Base-by-base conservation (phyloP, 2,888 invertebrate species). In the Caenorhabditis imperialis region DNA sequence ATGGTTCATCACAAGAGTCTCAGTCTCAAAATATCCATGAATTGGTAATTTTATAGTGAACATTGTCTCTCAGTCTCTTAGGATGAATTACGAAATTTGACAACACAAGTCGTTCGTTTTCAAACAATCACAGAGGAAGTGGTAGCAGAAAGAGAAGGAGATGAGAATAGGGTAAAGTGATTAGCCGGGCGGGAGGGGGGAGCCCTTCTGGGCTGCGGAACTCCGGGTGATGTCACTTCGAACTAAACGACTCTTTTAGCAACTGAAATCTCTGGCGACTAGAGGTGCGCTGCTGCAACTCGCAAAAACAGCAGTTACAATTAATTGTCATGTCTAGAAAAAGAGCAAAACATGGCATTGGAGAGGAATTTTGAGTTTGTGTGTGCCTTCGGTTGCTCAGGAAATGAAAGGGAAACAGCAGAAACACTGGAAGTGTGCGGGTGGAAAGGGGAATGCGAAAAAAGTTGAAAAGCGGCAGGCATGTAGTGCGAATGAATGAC, bases 51-150 rank as follows among this genome's bases (percentile, higher is more conserved):
- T 25, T 18, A 22, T 57, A 18, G 18, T 6, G 35, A 40, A 22
- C 12, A 42, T 10, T 40, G 50, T 22, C 55, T 30, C 16, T 1
- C 23, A 5, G 38, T 10, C 16, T 8, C 12, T 40, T 27, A 23
- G 27, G 48, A 12, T n/a, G 42, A 57, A 50, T 65, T 65, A 57
- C 65, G 57, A 65, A 65, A 65, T 65, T 50, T 7, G 18, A 23
- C 22, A 48, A 25, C 55, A 65, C 23, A 35, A 5, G 16, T 47
- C 7, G 30, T n/a, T n/a, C n/a, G n/a, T 44, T 44, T 16, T 2
- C 30, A 23, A 22, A 30, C 7, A 2, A 22, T 12, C 35, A 20
- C 20, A n/a, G 18, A 10, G 38, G 23, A 23, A 44, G 22, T 10
- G 20, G 55, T 30, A 22, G 22, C 27, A 35, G 48, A 47, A 27